Base-by-base conservation (phyloP, 2,888 invertebrate genomes). In the Cepaea hortensis region DNA sequence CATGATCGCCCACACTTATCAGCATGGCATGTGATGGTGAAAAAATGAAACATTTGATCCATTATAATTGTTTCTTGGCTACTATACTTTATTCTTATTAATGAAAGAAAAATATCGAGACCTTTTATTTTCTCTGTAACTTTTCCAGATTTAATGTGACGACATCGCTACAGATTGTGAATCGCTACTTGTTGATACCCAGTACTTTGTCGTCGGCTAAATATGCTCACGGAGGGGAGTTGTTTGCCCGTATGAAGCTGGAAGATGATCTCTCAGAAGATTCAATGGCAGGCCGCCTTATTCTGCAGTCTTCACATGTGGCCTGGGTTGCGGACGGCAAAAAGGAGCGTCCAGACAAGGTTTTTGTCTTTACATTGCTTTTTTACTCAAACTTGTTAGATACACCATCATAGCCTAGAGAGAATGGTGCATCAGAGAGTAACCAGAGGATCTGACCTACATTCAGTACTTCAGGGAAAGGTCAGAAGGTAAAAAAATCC, bases 211-310 rank as follows among this genome's bases (percentile, higher is more conserved):
- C 96, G 85, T 96, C 96, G 0, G 96, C 97, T 11, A 97, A 97
- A 94, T 97, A 97, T 94, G 96, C 97, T 0, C 96, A 96, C 90
- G 96, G 96, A 46, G 97, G 97, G 23, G 97, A 97, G 94, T 94
- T 97, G 62, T 97, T 97, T 94, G 97, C 96, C 11, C 95, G 96
- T 87, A 95, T 97, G 95, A 96, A 96, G 84, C 94, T 97, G 73
- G 96, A 96, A 50, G 96, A 96, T 92, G 96, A 96, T 92, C 95
- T 97, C 76, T 97, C 97, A 0, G 97, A 97, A 93, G 97, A 97
- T 93, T 97, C 97, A 4, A 96, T 97, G 18, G 97, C 97, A 81
- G 97, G 97, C 0, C 95, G 97, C 55, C 95, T 97, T 20, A 96
- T 97, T 88, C 95, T 97, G 23, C 96, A 96, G 92, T 97, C 97